Base-by-base conservation (phyloP, 2,797 vertebrate genomes). In the Cheirogaleus major region DNA sequence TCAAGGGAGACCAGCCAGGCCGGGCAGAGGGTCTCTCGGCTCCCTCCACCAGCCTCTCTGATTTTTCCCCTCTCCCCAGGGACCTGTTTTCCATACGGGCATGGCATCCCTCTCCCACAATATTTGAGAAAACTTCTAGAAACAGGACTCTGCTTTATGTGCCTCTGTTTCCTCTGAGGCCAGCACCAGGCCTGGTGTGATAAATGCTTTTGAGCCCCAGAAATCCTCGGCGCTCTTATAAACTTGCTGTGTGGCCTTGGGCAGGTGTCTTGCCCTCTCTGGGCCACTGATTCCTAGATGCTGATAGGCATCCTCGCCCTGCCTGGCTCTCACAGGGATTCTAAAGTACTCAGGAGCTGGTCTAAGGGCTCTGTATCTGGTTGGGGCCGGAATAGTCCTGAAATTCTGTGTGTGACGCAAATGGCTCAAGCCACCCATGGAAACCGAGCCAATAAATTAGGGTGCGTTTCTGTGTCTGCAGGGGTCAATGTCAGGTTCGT, bases 401-500 rank as follows among this genome's bases (percentile, higher is more conserved):
- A 72, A 69, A 35, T 15, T 61, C 27, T 43, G 43, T 17, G 72
- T 32, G 13, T 4, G 6, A 18, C 3, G 0, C 11, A 32, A 45
- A 7, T 0, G 38, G 38, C 6, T 4, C 1, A 6, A 5, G 20
- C 76, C 4, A 7, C 13, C 14, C 8, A 18, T 3, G 11, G 69
- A 76, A 43, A 69, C 1, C 0, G 41, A 84, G 43, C 30, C 23
- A 9, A 7, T 7, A 4, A 20, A 14, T 12, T 4, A 55, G 41
- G 27, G 52, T 25, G n/a, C 1, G 2, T 61, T 18, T 15, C 32
- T 43, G 12, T 63, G 80, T 65, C 61, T n/a, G 30, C 4, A 50
- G 15, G 14, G 57, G 0, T 4, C 15, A 45, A 13, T 27, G 1
- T 27, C 41, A 0, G 2, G 20, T 7, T 35, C 10, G 25, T 8